These are phyloP conservation scores for Tridacna gigas DNA, from an alignment of 2,888 invertebrate species.

Conservation along the genomic window DNA sequence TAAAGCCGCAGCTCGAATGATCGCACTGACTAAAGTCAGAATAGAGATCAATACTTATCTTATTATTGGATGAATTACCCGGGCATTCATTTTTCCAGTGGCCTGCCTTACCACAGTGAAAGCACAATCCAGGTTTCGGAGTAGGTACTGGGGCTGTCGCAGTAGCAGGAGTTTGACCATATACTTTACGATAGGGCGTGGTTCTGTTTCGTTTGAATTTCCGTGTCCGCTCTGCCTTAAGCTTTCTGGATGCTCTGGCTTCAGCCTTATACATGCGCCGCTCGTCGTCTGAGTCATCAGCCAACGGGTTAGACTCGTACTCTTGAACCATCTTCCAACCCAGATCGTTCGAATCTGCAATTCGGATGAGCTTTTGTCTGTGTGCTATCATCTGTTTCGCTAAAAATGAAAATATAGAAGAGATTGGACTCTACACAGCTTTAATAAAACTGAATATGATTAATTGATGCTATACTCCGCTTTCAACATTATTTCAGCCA, in stretches of 20 bases:
- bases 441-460: too few relatives aligned
- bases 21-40: too few relatives aligned
- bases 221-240: constrained; percentile 2
- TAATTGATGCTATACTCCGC: too few relatives aligned
- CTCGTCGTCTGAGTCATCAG: constrained; percentile 39
- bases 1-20: too few relatives aligned
- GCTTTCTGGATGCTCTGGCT: constrained; percentile 22
- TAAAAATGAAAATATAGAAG: too few relatives aligned
- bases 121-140: constrained; percentile 33
- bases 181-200: constrained; percentile 11
- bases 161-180: not conserved
- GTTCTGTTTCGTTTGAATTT: constrained; percentile 5
- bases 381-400: not conserved
- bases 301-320: constrained; percentile 34
- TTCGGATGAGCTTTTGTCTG: constrained; percentile 28
- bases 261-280: constrained; percentile 23
- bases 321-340: constrained; percentile 37
- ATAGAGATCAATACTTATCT: not conserved
- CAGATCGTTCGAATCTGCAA: constrained; percentile 27
- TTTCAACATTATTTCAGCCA: too few relatives aligned
- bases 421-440: too few relatives aligned
- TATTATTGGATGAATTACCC: not conserved
- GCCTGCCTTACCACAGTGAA: constrained; percentile 32
- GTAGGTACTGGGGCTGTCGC: not conserved
- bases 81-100: constrained; percentile 41